These are phyloP conservation scores for Acrossocheilus fasciatus DNA, from an alignment of 2,797 vertebrate species.

Conservation along the genomic window DNA sequence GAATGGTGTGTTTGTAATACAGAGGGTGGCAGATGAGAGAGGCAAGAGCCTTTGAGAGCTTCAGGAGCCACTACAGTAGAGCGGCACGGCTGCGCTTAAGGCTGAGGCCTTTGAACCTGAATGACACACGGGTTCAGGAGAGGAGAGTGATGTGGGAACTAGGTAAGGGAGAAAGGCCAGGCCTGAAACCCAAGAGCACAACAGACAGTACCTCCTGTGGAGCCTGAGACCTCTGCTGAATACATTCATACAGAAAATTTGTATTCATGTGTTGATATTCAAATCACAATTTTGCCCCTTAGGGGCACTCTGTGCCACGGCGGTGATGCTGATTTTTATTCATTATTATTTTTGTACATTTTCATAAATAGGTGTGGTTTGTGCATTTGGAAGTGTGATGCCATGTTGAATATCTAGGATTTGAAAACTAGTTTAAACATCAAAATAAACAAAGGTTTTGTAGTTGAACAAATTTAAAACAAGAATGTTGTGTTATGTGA, in stretches of 20 bases:
- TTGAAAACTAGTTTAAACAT: neutral
- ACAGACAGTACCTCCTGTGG: constrained; percentile 10
- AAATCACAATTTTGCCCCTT: constrained; percentile 17
- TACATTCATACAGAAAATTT: constrained; percentile 46
- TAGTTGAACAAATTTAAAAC: neutral
- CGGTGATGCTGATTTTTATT: constrained; percentile 16
- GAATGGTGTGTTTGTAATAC: constrained; percentile 43
- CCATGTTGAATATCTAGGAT: neutral
- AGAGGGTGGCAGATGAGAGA: constrained; percentile 20
- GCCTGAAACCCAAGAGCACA: constrained; percentile 10
- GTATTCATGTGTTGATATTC: constrained; percentile 49
- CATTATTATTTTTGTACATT: constrained; percentile 1
- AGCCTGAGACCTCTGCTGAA: constrained; percentile 23
- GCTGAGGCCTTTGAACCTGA: constrained; percentile 36
- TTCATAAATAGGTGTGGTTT: neutral
- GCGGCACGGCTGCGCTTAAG: constrained; percentile 9
- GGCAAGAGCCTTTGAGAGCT: neutral
- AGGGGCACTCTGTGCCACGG: neutral
- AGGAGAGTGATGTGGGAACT: neutral
- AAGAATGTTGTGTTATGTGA: neutral
- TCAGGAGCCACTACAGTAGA: constrained; percentile 18
- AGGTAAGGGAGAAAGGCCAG: constrained; percentile 12
- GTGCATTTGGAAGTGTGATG: neutral
- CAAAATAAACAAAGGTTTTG: neutral
- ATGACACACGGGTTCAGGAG: neutral